Evolutionary conservation across 2,113 vertebrate genomes (phyloP).

Genomic region (Antechinus flavipes): DNA sequence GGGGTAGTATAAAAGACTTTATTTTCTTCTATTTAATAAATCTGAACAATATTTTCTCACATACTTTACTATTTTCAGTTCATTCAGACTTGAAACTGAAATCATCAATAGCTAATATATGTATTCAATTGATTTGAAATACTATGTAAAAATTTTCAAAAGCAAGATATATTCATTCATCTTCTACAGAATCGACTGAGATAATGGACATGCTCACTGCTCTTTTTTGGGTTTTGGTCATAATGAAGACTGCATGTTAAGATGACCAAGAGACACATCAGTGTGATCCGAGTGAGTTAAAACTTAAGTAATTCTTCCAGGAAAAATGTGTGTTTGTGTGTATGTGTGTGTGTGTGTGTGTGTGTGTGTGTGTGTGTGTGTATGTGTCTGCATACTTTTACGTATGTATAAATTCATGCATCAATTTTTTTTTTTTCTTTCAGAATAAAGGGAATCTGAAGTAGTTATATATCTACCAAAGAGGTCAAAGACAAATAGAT

Average conservation of each 20-base stretch:
- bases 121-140: neutral
- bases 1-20: neutral
- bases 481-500: neutral
- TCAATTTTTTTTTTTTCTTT: neutral
- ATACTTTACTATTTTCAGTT: neutral
- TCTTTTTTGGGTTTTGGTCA: neutral
- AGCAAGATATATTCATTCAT: neutral
- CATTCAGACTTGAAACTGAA: neutral
- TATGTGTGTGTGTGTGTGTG: neutral
- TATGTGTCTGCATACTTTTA: too few relatives aligned
- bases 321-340: neutral
- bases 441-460: neutral
- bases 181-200: neutral
- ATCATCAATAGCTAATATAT: neutral
- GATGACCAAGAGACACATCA: neutral
- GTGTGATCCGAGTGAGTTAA: neutral
- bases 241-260: neutral
- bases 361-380: too few relatives aligned
- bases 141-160: neutral
- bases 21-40: neutral
- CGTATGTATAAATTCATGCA: neutral
- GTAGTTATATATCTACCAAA: neutral
- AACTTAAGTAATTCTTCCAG: neutral
- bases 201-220: neutral
- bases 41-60: neutral